These are phyloP conservation scores for Pelecanoides urinatrix DNA, from an alignment of 2,113 vertebrate species.

Conservation along the genomic window DNA sequence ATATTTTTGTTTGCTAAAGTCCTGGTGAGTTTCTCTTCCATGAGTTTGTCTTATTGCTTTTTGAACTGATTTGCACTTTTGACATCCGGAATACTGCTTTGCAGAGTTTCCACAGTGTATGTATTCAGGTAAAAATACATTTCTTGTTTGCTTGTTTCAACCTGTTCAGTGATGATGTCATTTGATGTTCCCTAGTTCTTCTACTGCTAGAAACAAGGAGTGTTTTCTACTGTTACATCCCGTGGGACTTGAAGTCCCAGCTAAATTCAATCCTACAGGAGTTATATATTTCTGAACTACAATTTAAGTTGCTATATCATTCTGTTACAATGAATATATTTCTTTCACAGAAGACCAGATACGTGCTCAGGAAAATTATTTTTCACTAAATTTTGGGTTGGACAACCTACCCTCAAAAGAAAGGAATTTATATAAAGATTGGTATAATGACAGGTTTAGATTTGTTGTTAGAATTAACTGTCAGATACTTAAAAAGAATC, in stretches of 20 bases:
- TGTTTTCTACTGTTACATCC: neutral
- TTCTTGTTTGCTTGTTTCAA: neutral
- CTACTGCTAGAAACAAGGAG: neutral
- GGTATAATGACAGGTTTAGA: neutral
- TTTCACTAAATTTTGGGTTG: neutral
- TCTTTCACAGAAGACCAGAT: neutral
- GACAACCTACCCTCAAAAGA: neutral
- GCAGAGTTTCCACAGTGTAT: neutral
- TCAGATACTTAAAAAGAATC: neutral
- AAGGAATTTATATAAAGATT: neutral
- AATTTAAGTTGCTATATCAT: neutral
- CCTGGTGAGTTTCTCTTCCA: neutral
- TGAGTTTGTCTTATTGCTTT: neutral
- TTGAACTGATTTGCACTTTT: neutral
- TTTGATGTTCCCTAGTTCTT: neutral
- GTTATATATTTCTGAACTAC: neutral
- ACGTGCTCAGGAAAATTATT: neutral
- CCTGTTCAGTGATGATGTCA: neutral
- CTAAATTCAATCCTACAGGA: neutral
- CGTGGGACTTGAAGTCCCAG: neutral
- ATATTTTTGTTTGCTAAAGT: neutral
- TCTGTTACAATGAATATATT: neutral
- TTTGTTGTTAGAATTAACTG: conserved; percentile 27
- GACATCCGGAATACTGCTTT: neutral
- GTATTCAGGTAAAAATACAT: neutral